Evolutionary conservation across 1,140 invertebrate species (phyloP), one percentile per base, ranked within the genome.

Genomic region (Cherax quadricarinatus): DNA sequence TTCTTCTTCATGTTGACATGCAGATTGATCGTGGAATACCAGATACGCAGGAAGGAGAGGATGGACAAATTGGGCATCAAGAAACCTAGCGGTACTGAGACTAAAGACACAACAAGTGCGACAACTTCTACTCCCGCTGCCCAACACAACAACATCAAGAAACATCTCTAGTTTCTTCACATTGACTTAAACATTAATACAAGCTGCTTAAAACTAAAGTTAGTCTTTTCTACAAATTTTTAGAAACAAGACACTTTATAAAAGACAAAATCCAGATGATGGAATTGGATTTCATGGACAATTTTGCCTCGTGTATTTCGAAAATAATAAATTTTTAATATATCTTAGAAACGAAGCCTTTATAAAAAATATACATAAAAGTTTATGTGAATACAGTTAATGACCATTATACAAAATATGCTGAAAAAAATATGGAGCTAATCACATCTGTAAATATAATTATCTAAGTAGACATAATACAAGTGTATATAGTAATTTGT

Each of bases 1-100:
- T 99, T 99, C 95, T 97, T 98, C 94, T 98, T 99, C 94, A 98
- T 99, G 97, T 95, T 99, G n/a, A 97, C 96, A 80, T 99, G 98
- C 94, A 96, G 99, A 93, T 95, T 99, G 75, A 97, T 99, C 21
- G 97, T 98, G 82, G 96, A 97, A 89, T 96, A 96, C 94, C 97
- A 97, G 93, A 93, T 96, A 1, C 95, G 95, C 93, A 95, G 94
- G 94, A 95, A 86, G 87, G 91, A 93, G 70, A 91, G 82, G 57
- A 57, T 30, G 18, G 91, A 92, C 49, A 89, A 88, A 53, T n/a
- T 79, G 14, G 70, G 51, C n/a, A 14, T 62, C n/a, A 70, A 85
- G 41, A 93, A 91, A 53, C 6, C 57, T 12, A 41, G 49, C 83
- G 24, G 12, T 81, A 88, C 6, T 7, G 80, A 60, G 6, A 60